Base-by-base conservation (phyloP, 2,888 invertebrate genomes). In the Melanostoma mellinum region DNA sequence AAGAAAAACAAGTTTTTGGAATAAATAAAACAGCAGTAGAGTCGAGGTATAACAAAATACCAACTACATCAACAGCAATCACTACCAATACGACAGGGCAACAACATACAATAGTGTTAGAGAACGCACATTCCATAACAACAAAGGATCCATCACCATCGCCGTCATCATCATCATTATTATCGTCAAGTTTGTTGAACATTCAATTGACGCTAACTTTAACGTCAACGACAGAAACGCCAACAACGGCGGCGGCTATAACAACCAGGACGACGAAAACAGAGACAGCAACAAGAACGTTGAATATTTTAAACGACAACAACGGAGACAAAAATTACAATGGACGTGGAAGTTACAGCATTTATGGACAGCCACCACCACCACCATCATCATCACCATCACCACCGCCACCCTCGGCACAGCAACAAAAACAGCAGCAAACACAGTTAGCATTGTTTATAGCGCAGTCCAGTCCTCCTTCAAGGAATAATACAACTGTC, bases 1-100 rank as follows among this genome's bases (percentile, higher is more conserved):
- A 88, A 87, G 88, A 87, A 85, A 85, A 76, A 85, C 87, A 87
- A 87, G 87, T 88, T 87, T 87, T 87, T 85, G 87, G 86, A 87
- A 87, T 86, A 73, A 72, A 84, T 78, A 71, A 65, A 73, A 44
- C 77, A 73, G 73, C 80, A 75, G 69, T 58, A 50, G 75, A 55
- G 52, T 42, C 71, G 50, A 82, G 46, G 68, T 48, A 50, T 63
- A 63, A 38, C 48, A 36, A 20, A 20, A 20, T 20, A 50, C 40
- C 52, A 40, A 44, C 44, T 44, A 40, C 44, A 69, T 8, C 8
- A 69, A 30, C 72, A 85, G 55, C 84, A 6, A 85, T 46, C 67
- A 78, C 72, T 81, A 75, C 86, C 73, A 86, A 87, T 68, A 78
- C 78, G 52, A 48, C 78, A n/a, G 40, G 40, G 30, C 40, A 69